Base-by-base conservation (phyloP, 2,888 invertebrate species). In the Erpobdella octoculata region DNA sequence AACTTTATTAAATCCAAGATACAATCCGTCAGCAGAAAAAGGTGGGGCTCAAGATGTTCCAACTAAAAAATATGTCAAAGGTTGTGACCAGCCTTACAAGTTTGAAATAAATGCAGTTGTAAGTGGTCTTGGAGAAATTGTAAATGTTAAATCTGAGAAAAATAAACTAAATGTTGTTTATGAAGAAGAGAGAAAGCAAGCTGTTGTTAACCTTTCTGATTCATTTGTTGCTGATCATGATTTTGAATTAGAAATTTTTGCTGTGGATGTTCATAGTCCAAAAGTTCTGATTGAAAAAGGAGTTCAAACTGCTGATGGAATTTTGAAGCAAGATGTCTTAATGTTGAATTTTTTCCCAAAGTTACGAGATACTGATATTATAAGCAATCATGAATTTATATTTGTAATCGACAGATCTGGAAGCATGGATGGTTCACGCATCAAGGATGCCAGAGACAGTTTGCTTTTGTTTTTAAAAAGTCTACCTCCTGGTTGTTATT, bases 381-480 rank as follows among this genome's bases (percentile, higher is more conserved):
- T 64, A 6, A 67, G 38, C 46, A 41, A 70, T n/a, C 62, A 70
- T 33, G 74, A 74, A 38, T 72, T 72, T 35, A 48, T 75, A 25
- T 73, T 75, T 62, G 36, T 73, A 15, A 53, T 75, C 31, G 75
- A 75, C 71, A 37, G 75, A 48, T 74, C 74, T 25, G 73, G 73
- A 33, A 58, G 62, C 70, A 62, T 62, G 38, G 21, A 38, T 38
- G 66, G 38, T 28, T 33, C 73, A 8, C 75, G 75, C 38, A 79
- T 80, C 1, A 70, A 76, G 38, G 69, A 74, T 64, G 80, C 79
- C 5, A 77, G 76, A 58, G 78, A 79, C 31, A 77, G 78, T 6
- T 71, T 80, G 31, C 71, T 79, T 9, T 74, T 79, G 25, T 78
- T 80, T 71, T 70, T 80, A n/a, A 79, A 79, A 72, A 79, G 79